phyloP scores from a whole-genome alignment of 2,888 invertebrate genomes.

The Chloromyia formosa region DNA sequence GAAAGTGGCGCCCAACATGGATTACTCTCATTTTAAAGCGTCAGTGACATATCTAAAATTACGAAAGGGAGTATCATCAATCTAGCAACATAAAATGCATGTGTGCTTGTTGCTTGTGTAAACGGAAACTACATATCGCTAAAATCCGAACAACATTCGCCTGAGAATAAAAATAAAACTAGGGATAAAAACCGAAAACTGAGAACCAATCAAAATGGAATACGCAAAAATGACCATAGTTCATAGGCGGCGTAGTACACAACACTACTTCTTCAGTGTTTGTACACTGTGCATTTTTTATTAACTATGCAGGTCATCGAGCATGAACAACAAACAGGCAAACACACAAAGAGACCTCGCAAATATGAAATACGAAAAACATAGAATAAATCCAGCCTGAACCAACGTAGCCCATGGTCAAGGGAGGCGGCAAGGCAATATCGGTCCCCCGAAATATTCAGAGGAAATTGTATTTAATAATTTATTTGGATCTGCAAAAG shows the following conservation, averaged over 20 bases:
- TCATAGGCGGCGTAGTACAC: neutral
- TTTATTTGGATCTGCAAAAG: constrained; percentile 33
- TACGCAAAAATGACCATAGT: neutral
- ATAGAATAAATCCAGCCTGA: neutral
- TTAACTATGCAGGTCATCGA: constrained; percentile 31
- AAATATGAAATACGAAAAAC: too few relatives aligned
- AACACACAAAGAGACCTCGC: neutral
- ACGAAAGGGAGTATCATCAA: too few relatives aligned
- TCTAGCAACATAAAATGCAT: too few relatives aligned
- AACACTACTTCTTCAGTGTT: neutral
- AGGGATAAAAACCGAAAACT: too few relatives aligned
- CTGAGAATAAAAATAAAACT: too few relatives aligned
- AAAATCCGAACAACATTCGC: neutral
- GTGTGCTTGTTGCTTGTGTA: too few relatives aligned
- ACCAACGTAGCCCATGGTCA: neutral
- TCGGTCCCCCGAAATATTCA: constrained; percentile 18
- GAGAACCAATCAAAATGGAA: neutral
- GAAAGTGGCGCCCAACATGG: too few relatives aligned
- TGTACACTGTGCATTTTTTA: constrained; percentile 29
- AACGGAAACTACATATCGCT: neutral
- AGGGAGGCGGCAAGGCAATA: neutral
- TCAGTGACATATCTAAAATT: too few relatives aligned
- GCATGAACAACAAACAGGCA: neutral
- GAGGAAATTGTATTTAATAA: constrained; percentile 42
- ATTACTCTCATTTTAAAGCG: too few relatives aligned